Base-by-base conservation (phyloP, 1,140 invertebrate species). In the Lepidurus apus region DNA sequence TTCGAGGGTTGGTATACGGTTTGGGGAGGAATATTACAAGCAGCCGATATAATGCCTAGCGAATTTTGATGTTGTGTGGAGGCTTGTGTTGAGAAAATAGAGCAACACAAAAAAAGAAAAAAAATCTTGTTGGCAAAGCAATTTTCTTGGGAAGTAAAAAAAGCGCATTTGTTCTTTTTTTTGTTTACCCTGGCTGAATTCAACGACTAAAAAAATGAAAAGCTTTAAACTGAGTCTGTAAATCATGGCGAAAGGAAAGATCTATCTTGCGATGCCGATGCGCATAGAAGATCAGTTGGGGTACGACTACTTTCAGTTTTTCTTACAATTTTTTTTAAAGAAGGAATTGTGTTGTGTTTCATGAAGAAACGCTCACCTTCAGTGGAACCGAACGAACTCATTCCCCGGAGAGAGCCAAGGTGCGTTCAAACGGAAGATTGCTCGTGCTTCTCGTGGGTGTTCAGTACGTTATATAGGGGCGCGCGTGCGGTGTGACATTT, bases 401-500 rank as follows among this genome's bases (percentile, higher is more conserved):
- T 65, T 65, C 53, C 53, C 53, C 21, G 53, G 53, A 65, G 47
- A 65, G 53, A 65, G 53, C 53, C 17, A 65, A 65, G 53, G 53
- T 65, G 53, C 53, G 53, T 65, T 65, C 53, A 65, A 65, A 65
- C 13, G 53, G 53, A 65, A 11, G 53, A 65, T 65, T 65, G 53
- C 53, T 65, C 53, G n/a, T 65, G 21, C 53, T 65, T 21, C 9
- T 65, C 53, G 17, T 65, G 53, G 53, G 53, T 21, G 17, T 65
- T 13, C 21, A n/a, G 53, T 65, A 65, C 21, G 53, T 65, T 65
- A n/a, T n/a, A n/a, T n/a, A 1, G 53, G 53, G 53, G n/a, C 53
- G 53, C 21, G 53, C 53, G 53, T 65, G 53, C 53, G 17, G 53
- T 65, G 53, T 65, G 53, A 65, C 53, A 65, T 65, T 65, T 65